Conservation (phyloP, 2,888 invertebrate genomes). For the Didymodactylos carnosus region DNA sequence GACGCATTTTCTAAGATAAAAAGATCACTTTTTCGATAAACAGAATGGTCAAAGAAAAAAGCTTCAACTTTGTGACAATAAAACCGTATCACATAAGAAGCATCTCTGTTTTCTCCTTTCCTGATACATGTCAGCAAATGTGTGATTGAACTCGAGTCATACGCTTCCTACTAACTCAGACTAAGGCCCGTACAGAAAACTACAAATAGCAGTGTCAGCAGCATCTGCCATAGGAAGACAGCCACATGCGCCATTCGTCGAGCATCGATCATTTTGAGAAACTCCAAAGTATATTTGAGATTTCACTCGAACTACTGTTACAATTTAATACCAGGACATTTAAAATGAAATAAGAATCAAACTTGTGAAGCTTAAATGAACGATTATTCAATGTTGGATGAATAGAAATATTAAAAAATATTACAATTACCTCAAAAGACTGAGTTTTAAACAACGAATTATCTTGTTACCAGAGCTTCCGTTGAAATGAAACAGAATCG, state of each 20-base stretch:
- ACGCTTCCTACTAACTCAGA: too few species aligned
- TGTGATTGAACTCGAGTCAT: too few species aligned
- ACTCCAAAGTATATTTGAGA: neutral
- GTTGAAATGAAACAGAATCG: neutral
- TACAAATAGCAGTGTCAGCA: neutral
- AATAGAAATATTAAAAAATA: neutral
- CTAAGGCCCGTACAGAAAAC: neutral
- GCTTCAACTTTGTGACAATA: too few species aligned
- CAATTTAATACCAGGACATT: neutral
- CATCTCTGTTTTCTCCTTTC: too few species aligned
- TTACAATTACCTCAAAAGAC: neutral
- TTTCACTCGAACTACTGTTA: neutral
- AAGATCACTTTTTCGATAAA: too few species aligned
- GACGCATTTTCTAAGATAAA: too few species aligned
- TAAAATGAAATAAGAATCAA: neutral
- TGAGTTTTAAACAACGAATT: neutral
- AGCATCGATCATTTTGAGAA: neutral
- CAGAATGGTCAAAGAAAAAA: too few species aligned
- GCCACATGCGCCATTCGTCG: neutral
- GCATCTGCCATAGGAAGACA: neutral
- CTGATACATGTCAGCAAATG: too few species aligned
- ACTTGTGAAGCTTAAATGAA: too few species aligned
- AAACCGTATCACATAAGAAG: too few species aligned
- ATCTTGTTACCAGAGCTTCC: neutral
- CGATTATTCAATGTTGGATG: neutral